Base-by-base conservation (phyloP, 2,113 vertebrate species). In the Hylia prasina region DNA sequence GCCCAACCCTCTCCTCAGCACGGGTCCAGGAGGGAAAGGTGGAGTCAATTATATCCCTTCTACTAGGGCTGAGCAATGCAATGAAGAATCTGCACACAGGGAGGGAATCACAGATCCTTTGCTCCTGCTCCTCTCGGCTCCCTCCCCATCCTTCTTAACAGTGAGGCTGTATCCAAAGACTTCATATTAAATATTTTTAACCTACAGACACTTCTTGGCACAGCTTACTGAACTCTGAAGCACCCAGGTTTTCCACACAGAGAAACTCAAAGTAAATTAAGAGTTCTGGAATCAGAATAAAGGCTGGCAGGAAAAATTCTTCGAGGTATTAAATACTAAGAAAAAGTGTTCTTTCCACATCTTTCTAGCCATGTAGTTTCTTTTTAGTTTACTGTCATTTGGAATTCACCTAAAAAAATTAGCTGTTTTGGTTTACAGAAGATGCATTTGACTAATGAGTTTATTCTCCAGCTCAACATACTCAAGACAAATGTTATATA, bases 241-340 rank as follows among this genome's bases (percentile, higher is more conserved):
- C 53, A 92, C 51, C 39, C 28, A 70, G 63, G 79, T 80, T 90
- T 88, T 86, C 88, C 68, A 93, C 31, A 44, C 0, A 83, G 19
- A 80, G 39, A 93, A 94, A 78, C 44, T 77, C 79, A 61, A 87
- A 91, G n/a, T 78, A 93, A 87, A 92, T 95, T 61, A 95, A 58
- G 57, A 47, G 68, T 64, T 73, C 68, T 86, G 69, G 51, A 85
- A 71, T 51, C 56, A 45, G 47, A 87, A 89, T 33, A 58, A 66
- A 61, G 42, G 45, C 51, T 73, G 87, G 45, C 75, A 72, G 66
- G 50, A 82, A 85, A 88, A 69, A 11, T 77, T 91, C 61, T 91
- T 69, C 17, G 24, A 79, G 65, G 17, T 87, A 93, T 75, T 42
- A 76, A 76, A 64, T 18, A 50, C 12, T n/a, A 76, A 27, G 21